Evolutionary conservation across 2,797 vertebrate species (phyloP).

Genomic region (Anabacerthia variegaticeps): DNA sequence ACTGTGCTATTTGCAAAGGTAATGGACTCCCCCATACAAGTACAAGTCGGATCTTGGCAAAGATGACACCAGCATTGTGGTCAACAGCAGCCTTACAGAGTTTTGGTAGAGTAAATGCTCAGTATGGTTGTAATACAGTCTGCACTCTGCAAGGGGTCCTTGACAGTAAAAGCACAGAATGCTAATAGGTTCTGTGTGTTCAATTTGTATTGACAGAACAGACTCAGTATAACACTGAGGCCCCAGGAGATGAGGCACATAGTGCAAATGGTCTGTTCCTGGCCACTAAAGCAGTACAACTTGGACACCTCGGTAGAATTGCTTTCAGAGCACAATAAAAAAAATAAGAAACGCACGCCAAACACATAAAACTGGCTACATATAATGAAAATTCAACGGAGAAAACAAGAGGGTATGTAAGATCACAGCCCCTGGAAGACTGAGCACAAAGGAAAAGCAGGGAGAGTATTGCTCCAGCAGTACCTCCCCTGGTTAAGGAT

Average conservation of each 20-base stretch:
- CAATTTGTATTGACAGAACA: not conserved
- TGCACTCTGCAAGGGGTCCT: not conserved
- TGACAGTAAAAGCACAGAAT: not conserved
- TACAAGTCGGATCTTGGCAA: not conserved
- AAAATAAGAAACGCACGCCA: not conserved
- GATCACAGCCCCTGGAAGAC: not conserved
- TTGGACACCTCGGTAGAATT: not conserved
- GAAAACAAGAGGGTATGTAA: not conserved
- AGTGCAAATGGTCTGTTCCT: not conserved
- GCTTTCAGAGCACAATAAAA: not conserved
- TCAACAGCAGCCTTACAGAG: not conserved
- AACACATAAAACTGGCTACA: not conserved
- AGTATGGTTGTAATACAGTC: not conserved
- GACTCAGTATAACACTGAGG: not conserved
- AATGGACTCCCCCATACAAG: accelerated
- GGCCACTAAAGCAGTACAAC: not conserved
- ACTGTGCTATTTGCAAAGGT: not conserved
- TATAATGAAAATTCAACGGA: not conserved
- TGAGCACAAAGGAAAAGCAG: not conserved
- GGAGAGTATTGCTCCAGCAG: not conserved
- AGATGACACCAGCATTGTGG: not conserved
- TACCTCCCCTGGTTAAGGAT: not conserved
- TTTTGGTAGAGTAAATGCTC: not conserved
- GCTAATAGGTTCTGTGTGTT: not conserved
- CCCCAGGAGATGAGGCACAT: not conserved